Percentiles rank a stretch among this genome's conserved stretches.
phyloP scores from a whole-genome alignment of 2,797 vertebrate species.

The Lateolabrax maculatus region DNA sequence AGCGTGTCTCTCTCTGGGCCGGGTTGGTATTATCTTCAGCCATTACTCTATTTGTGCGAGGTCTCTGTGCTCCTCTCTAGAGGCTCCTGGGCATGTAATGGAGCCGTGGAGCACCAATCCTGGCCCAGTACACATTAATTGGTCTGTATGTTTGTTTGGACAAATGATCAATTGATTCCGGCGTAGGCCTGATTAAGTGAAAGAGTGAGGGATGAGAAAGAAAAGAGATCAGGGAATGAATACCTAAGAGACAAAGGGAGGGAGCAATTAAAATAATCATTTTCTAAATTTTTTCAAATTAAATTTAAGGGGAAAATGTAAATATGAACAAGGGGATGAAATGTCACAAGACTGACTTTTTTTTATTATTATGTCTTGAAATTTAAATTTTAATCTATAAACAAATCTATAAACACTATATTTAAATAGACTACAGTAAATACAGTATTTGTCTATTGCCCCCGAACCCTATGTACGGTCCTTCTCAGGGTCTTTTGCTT shows the following conservation, averaged over 20 bases:
- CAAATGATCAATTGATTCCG: constrained; percentile 76
- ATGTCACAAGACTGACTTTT: neutral
- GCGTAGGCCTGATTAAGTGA: constrained; percentile 61
- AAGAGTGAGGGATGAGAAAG: constrained; percentile 27
- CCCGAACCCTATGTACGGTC: no score
- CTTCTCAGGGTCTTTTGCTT: no score
- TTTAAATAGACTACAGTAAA: no score
- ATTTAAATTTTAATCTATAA: no score
- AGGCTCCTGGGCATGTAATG: constrained; percentile 51
- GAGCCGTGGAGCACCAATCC: constrained; percentile 40
- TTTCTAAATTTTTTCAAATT: neutral
- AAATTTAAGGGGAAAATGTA: neutral
- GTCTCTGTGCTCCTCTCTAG: constrained; percentile 51
- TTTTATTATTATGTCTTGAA: no score
- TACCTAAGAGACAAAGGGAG: constrained; percentile 15
- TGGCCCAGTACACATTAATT: constrained; percentile 66
- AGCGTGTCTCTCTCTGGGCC: constrained; percentile 54
- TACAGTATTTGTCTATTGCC: no score
- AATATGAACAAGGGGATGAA: neutral
- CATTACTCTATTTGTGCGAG: constrained; percentile 70
- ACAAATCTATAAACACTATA: no score
- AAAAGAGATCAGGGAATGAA: constrained; percentile 22
- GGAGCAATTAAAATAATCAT: neutral
- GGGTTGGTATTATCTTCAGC: constrained; percentile 62
- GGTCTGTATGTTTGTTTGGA: constrained; percentile 68